These are phyloP conservation scores for Tolypeutes matacus DNA, from an alignment of 2,797 vertebrate species.

Conservation along the genomic window DNA sequence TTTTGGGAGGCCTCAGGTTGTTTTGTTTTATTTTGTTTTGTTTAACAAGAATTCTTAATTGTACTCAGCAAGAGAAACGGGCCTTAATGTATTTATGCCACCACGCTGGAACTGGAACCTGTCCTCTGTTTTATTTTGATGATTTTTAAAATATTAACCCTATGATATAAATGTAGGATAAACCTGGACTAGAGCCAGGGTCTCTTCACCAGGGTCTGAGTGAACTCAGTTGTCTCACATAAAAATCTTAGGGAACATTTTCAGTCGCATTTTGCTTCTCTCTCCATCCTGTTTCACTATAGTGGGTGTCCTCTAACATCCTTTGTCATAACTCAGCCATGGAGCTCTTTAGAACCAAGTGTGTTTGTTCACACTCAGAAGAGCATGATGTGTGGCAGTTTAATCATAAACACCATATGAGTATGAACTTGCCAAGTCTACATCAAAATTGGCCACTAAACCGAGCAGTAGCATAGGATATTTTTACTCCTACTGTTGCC, in stretches of 20 bases:
- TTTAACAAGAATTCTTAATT: background rate
- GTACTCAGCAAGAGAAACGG: background rate
- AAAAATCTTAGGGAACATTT: background rate
- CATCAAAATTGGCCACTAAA: slow-evolving; percentile 59
- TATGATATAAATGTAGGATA: background rate
- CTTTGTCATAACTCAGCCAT: slow-evolving; percentile 33
- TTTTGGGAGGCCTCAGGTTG: background rate
- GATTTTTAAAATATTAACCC: slow-evolving; percentile 17
- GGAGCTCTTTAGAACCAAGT: slow-evolving; percentile 60
- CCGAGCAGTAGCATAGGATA: background rate
- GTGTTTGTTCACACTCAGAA: slow-evolving; percentile 76
- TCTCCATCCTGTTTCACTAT: background rate
- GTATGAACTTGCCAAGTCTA: slow-evolving; percentile 65
- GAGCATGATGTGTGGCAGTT: slow-evolving; percentile 64
- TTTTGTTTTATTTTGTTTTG: background rate
- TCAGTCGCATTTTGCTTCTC: background rate
- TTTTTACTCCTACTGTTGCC: slow-evolving; percentile 9
- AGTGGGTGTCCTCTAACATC: slow-evolving; percentile 13
- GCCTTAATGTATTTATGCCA: background rate
- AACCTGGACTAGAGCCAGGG: background rate
- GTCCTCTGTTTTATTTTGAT: background rate
- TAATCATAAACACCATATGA: slow-evolving; percentile 77
- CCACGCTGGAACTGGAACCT: background rate
- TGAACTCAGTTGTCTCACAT: background rate
- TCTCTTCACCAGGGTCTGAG: background rate